A percentile compares a stretch with the other conserved stretches of the same genome.
phyloP scores from a whole-genome alignment of 2,113 vertebrate genomes.

The Carassius auratus region DNA sequence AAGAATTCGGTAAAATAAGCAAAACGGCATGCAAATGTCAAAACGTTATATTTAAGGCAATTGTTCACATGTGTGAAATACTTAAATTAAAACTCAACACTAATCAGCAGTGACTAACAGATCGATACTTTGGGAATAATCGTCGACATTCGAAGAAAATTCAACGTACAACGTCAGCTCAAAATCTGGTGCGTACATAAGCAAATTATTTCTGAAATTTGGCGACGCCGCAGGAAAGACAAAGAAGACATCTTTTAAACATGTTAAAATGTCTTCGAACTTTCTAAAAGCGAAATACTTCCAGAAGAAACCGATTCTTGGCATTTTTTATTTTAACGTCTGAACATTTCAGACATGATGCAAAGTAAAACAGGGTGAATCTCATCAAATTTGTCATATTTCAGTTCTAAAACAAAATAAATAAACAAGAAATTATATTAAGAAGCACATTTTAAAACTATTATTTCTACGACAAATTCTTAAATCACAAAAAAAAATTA shows the following conservation, averaged over 20 bases:
- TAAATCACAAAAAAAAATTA: not conserved
- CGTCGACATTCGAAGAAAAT: not conserved
- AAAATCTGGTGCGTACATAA: not conserved
- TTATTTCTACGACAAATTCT: not conserved
- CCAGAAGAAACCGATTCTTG: constrained; percentile 10
- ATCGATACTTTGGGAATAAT: not conserved
- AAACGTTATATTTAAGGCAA: constrained; percentile 56
- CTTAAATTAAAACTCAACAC: not conserved
- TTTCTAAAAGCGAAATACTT: not conserved
- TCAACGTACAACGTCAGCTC: not conserved
- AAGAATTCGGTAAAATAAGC: not conserved
- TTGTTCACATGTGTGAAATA: not conserved
- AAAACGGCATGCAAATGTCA: not conserved
- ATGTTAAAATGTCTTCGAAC: not conserved
- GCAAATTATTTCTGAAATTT: not conserved
- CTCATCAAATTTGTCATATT: not conserved
- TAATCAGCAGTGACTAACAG: not conserved
- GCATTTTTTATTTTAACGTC: constrained; percentile 33
- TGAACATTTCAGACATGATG: constrained; percentile 33
- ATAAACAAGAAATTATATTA: not conserved
- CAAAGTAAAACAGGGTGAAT: constrained; percentile 6
- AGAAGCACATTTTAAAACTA: not conserved
- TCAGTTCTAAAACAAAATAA: not conserved
- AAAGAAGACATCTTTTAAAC: not conserved
- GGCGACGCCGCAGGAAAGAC: not conserved